Conservation (phyloP, 1,140 invertebrate genomes). For the Leptinotarsa defecta region DNA sequence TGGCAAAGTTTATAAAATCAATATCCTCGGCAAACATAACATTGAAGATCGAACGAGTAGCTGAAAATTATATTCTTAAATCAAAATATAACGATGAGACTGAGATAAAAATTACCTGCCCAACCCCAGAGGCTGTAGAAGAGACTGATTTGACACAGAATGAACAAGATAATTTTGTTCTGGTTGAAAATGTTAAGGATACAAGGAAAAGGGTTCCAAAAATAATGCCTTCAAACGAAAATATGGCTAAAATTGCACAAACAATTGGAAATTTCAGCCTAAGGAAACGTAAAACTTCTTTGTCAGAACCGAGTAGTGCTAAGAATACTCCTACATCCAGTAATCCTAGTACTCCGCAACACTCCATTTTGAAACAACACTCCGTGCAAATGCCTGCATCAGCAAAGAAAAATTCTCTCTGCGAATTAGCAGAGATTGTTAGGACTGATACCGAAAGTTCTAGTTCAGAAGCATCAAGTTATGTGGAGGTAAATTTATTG, state of each 20-base stretch:
- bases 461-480: slow-evolving; percentile 44
- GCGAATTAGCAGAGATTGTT: slow-evolving; percentile 49
- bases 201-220: slow-evolving; percentile 48
- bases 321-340: slow-evolving; percentile 61
- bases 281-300: slow-evolving; percentile 62
- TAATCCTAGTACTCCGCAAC: slow-evolving; percentile 50
- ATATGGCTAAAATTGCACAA: slow-evolving; percentile 55
- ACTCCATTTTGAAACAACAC: slow-evolving; percentile 17
- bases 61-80: slow-evolving; percentile 50
- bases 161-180: slow-evolving; percentile 47
- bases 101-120: slow-evolving; percentile 31
- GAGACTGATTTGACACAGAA: slow-evolving; percentile 39
- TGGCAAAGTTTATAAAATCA: slow-evolving; percentile 69
- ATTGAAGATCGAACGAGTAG: slow-evolving; percentile 65
- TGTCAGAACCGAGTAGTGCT: slow-evolving; percentile 60
- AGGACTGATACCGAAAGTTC: slow-evolving; percentile 42
- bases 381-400: slow-evolving; percentile 43
- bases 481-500: slow-evolving; percentile 23
- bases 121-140: slow-evolving; percentile 24
- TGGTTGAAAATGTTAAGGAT: slow-evolving; percentile 46
- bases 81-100: slow-evolving; percentile 36
- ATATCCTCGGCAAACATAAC: slow-evolving; percentile 58
- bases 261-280: slow-evolving; percentile 58
- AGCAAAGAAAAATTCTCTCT: slow-evolving; percentile 50
- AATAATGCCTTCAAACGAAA: slow-evolving; percentile 50